Base-by-base conservation (phyloP, 2,888 invertebrate genomes). In the Pandemis heparana region DNA sequence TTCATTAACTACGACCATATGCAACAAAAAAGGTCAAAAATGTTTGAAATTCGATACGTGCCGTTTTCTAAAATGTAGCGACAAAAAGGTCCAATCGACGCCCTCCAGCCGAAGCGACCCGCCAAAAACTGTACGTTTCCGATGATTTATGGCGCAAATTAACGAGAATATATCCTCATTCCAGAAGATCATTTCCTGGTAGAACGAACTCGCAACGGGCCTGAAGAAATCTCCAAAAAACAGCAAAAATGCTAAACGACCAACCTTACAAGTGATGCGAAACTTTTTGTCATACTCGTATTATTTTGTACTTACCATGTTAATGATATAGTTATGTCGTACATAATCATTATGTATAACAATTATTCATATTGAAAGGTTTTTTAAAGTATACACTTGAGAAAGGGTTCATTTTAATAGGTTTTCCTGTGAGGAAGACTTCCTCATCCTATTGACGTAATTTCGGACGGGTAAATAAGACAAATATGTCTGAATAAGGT, bases 61-160 rank as follows among this genome's bases (percentile, higher is more conserved):
- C 82, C 85, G 83, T 86, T 78, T 80, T 80, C 79, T 75, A 77
- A 82, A 81, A 82, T 82, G 82, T 80, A 81, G 84, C 85, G 83
- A 85, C 91, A 92, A 92, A 91, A 92, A 92, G 88, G 82, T 78
- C 83, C 83, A 82, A 85, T 87, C 87, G 82, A 81, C 85, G 86
- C 82, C 82, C 81, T 76, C 80, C 75, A 76, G 77, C 77, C 75
- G 79, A 83, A 81, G 82, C 80, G 83, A 82, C 82, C 87, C 84
- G 85, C 87, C 88, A 87, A 86, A 90, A 90, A 89, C 86, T 80
- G 78, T 84, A 90, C 92, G 90, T 92, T 92, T 87, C 87, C 90
- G 92, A 93, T 94, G 94, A 94, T 94, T 94, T 94, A 94, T 94
- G 94, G 86, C 86, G 89, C 92, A 94, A 94, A 94, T 94, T 94